Conservation (phyloP, 2,113 vertebrate species). For the Anthoscopus minutus region DNA sequence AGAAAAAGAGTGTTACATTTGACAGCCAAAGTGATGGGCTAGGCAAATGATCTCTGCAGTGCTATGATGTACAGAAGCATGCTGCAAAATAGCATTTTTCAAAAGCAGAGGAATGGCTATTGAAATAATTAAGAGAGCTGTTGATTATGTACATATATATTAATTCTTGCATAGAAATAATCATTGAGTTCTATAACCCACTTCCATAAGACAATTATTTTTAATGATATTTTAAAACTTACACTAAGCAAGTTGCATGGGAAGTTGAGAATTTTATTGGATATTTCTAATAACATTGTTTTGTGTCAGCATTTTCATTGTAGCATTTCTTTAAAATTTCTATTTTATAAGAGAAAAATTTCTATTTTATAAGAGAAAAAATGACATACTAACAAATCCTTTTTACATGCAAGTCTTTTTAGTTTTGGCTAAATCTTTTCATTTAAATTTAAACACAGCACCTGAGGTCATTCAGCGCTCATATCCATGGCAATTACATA, state of each 20-base stretch:
- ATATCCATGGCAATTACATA: not conserved
- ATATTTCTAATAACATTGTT: not conserved
- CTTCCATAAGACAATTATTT: not conserved
- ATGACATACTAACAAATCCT: not conserved
- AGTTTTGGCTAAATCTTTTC: not conserved
- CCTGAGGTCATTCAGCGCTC: not conserved
- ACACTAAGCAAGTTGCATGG: not conserved
- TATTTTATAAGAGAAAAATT: not conserved
- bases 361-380: not conserved
- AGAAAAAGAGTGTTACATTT: slow-evolving; percentile 4
- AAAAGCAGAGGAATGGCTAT: not conserved
- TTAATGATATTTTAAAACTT: not conserved
- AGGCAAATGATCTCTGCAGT: not conserved
- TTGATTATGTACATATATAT: not conserved
- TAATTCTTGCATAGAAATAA: not conserved
- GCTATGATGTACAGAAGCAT: not conserved
- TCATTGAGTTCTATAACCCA: not conserved
- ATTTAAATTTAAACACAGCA: not conserved
- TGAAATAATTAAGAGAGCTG: not conserved
- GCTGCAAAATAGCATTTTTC: not conserved
- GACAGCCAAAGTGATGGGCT: not conserved
- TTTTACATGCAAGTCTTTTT: not conserved
- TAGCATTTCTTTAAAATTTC: not conserved
- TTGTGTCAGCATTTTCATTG: not conserved
- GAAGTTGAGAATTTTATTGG: not conserved